Evolutionary conservation across 2,797 vertebrate genomes (phyloP).

Genomic region (Hylomyscus alleni): DNA sequence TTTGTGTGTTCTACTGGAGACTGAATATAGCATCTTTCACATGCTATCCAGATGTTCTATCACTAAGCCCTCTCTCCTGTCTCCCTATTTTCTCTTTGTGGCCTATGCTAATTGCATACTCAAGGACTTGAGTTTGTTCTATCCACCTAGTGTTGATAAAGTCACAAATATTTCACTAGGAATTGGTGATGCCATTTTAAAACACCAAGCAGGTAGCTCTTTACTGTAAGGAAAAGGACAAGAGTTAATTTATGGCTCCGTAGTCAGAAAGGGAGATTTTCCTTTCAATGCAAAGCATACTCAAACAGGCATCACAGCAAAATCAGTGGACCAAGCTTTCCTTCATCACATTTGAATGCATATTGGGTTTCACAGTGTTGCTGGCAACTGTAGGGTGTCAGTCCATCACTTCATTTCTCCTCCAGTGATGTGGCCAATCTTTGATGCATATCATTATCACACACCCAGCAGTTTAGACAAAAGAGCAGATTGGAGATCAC

Average conservation of each 20-base stretch:
- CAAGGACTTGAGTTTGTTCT: not conserved
- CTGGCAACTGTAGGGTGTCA: not conserved
- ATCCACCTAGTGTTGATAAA: not conserved
- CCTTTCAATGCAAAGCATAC: conserved; percentile 24
- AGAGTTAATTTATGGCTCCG: conserved; percentile 40
- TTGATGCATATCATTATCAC: not conserved
- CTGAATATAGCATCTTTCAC: not conserved
- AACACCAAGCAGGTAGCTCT: not conserved
- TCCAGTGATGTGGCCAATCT: not conserved
- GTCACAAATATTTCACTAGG: not conserved
- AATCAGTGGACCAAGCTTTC: not conserved
- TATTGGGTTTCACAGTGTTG: not conserved
- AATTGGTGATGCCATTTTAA: conserved; percentile 8
- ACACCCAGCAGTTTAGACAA: conserved; percentile 1
- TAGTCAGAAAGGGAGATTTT: not conserved
- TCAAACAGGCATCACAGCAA: not conserved
- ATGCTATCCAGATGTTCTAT: not conserved
- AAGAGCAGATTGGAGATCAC: not conserved
- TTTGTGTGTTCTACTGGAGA: not conserved
- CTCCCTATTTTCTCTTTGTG: not conserved
- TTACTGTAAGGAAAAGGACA: not conserved
- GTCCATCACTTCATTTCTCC: not conserved
- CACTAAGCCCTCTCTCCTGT: too few species aligned
- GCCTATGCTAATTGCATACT: not conserved
- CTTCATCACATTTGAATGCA: not conserved